Conservation (phyloP, 2,797 vertebrate species). For the Tapirus indicus region DNA sequence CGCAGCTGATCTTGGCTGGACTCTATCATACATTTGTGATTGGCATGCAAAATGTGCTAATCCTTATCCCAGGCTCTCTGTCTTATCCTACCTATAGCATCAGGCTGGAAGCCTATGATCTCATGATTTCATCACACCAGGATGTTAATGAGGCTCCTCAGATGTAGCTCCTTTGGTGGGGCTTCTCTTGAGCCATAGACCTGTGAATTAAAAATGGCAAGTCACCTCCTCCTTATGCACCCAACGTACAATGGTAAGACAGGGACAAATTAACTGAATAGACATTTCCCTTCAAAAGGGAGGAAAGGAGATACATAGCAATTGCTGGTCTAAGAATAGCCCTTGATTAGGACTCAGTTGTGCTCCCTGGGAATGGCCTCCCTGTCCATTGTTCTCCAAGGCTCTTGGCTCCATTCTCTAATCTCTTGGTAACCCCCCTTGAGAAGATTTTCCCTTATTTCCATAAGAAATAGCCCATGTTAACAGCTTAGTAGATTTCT, state of each 20-base stretch:
- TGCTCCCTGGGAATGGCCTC: not conserved
- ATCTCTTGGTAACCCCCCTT: not conserved
- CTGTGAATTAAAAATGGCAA: not conserved
- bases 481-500: not conserved
- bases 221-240: not conserved
- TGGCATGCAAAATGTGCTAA: conserved; percentile 1
- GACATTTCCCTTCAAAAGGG: not conserved
- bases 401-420: not conserved
- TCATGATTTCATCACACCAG: not conserved
- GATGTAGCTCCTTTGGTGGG: not conserved
- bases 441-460: not conserved
- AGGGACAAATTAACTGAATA: not conserved
- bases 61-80: not conserved
- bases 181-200: not conserved
- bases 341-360: not conserved
- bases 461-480: not conserved
- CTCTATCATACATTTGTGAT: not conserved
- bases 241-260: not conserved
- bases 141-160: not conserved
- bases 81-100: not conserved
- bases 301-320: not conserved
- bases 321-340: not conserved
- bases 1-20: not conserved
- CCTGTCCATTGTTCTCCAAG: not conserved
- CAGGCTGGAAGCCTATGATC: not conserved